Evolutionary conservation across 2,113 vertebrate genomes (phyloP).

Genomic region (Brachionichthys hirsutus): DNA sequence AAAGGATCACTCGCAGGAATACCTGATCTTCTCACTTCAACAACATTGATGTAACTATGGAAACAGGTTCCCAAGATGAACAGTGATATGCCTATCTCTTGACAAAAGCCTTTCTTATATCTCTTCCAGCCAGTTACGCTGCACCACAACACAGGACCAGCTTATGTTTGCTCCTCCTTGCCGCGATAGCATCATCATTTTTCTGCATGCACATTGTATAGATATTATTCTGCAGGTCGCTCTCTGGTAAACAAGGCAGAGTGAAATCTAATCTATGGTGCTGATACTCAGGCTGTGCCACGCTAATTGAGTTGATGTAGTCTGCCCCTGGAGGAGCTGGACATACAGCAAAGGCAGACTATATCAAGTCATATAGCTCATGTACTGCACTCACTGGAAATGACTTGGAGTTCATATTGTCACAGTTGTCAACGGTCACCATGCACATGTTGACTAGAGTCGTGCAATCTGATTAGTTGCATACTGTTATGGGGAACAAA

Average conservation of each 20-base stretch:
- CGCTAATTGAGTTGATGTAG: constrained; percentile 78
- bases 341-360: constrained; percentile 74
- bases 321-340: constrained; percentile 72
- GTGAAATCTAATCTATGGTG: constrained; percentile 78
- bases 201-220: constrained; percentile 75
- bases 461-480: constrained; percentile 39
- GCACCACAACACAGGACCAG: constrained; percentile 45
- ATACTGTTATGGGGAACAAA: constrained; percentile 34
- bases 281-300: constrained; percentile 72
- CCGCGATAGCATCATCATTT: constrained; percentile 76
- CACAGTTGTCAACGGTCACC: constrained; percentile 46
- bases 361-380: constrained; percentile 66
- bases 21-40: constrained; percentile 75
- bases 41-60: constrained; percentile 81
- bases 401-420: constrained; percentile 54
- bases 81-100: constrained; percentile 61
- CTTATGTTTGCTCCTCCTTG: constrained; percentile 60
- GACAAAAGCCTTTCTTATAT: constrained; percentile 68
- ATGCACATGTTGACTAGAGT: constrained; percentile 24
- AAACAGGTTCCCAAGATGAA: constrained; percentile 74
- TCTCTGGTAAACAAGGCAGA: constrained; percentile 77
- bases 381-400: constrained; percentile 58
- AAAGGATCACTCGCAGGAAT: constrained; percentile 75
- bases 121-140: constrained; percentile 62
- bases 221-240: constrained; percentile 74